phyloP scores from a whole-genome alignment of 2,797 vertebrate genomes.

The Bucorvus abyssinicus region DNA sequence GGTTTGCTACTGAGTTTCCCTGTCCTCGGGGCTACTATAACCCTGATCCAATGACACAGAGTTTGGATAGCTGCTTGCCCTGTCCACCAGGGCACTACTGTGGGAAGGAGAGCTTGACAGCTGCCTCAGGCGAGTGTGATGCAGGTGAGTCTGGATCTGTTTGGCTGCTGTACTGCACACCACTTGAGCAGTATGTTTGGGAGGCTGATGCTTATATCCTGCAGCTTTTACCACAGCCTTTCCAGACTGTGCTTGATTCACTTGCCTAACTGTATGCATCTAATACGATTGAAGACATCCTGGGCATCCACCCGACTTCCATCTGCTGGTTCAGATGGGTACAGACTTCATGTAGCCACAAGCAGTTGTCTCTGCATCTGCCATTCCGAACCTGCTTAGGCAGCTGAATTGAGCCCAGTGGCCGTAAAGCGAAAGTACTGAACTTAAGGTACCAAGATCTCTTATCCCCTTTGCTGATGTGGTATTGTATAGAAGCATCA shows the following conservation, averaged over 20 bases:
- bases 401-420: background rate
- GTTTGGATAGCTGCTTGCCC: slow-evolving; percentile 92
- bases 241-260: background rate
- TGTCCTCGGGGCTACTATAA: slow-evolving; percentile 96
- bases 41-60: slow-evolving; percentile 90
- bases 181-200: rapidly evolving
- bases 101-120: slow-evolving; percentile 86
- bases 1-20: slow-evolving; percentile 86
- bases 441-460: background rate
- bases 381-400: background rate
- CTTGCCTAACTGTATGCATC: background rate
- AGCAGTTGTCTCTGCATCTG: background rate
- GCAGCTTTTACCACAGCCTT: background rate
- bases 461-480: background rate
- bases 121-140: slow-evolving; percentile 87
- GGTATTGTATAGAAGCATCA: background rate
- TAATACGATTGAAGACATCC: rapidly evolving
- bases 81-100: slow-evolving; percentile 92
- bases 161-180: background rate
- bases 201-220: background rate
- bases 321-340: background rate
- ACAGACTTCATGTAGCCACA: background rate
- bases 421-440: background rate
- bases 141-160: slow-evolving; percentile 79
- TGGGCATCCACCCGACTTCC: background rate